Base-by-base conservation (phyloP, 2,797 vertebrate genomes). In the Semaprochilodus insignis region DNA sequence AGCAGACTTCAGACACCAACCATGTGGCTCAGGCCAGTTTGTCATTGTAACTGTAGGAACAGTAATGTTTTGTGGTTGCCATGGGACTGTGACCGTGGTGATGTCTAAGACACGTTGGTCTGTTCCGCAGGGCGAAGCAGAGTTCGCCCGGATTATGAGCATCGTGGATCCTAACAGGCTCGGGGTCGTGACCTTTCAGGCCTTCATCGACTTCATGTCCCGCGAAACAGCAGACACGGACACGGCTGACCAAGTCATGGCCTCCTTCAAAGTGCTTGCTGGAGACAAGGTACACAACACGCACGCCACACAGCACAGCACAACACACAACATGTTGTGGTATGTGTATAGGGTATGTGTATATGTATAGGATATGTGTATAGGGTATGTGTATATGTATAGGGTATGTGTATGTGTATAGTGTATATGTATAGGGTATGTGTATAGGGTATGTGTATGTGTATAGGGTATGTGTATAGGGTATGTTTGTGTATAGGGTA, bases 141-240 rank as follows among this genome's bases (percentile, higher is more conserved):
- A 99, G 91, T 99, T 99, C 93, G 95, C 96, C 85, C 97, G 98
- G 84, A 99, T 99, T 93, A 99, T 99, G 98, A 97, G 96, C 93
- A 96, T 99, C 3, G 98, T 99, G 1, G 98, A 99, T 86, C 98
- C 98, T 40, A 99, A 99, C 94, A 94, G 97, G 79, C 88, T 98
- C 89, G 98, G 97, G 59, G 90, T 97, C 5, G 94, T 99, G 92
- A 99, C 98, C 0, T 99, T 99, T 95, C 98, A 99, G 94, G 97
- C 96, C 92, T 99, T 99, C 93, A 98, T 99, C 0, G 98, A 99
- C 93, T 99, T 99, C 88, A 99, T 99, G 98, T 99, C 97, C 86
- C 96, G 97, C 0, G 98, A 99, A 90, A 98, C 98, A 0, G 96
- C 98, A 6, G 98, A 99, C 87, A 99, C 98, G 0, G 98, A 99